Percentiles rank a stretch among this genome's conserved stretches.
phyloP scores from a whole-genome alignment of 2,113 vertebrate genomes.

The Podarcis raffonei region DNA sequence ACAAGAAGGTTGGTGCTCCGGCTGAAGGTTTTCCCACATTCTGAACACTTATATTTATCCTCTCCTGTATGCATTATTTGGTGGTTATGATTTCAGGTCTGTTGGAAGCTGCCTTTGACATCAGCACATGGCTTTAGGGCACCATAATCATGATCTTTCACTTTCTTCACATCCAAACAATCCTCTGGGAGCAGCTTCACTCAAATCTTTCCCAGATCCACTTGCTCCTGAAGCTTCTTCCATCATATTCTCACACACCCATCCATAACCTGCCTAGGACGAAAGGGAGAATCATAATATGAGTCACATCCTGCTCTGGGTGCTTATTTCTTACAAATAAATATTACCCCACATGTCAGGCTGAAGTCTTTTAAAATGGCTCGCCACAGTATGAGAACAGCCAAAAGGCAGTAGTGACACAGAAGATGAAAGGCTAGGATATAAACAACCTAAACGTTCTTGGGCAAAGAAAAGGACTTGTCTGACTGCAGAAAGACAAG shows the following conservation, averaged over 20 bases:
- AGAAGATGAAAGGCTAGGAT: not conserved
- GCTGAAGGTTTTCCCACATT: conserved; percentile 53
- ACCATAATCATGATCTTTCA: not conserved
- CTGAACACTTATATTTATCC: conserved; percentile 38
- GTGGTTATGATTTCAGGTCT: conserved; percentile 32
- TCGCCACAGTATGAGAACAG: not conserved
- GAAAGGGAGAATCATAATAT: not conserved
- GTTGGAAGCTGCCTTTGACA: conserved; percentile 13
- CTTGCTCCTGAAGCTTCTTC: not conserved
- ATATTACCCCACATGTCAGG: not conserved
- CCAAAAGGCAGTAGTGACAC: not conserved
- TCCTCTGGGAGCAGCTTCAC: too few species aligned
- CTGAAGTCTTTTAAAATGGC: not conserved
- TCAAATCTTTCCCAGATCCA: not conserved
- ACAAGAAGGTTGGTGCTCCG: conserved; percentile 45
- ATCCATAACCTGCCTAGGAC: not conserved
- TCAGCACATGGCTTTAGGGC: not conserved
- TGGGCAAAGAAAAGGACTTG: too few species aligned
- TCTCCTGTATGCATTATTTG: conserved; percentile 41
- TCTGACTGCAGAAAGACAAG: too few species aligned
- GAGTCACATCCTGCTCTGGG: not conserved
- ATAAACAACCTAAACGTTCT: too few species aligned
- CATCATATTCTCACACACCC: not conserved
- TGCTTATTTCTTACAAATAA: not conserved
- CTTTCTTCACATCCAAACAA: not conserved